Base-by-base conservation (phyloP, 2,888 invertebrate genomes). In the Caenorhabditis parvicauda region DNA sequence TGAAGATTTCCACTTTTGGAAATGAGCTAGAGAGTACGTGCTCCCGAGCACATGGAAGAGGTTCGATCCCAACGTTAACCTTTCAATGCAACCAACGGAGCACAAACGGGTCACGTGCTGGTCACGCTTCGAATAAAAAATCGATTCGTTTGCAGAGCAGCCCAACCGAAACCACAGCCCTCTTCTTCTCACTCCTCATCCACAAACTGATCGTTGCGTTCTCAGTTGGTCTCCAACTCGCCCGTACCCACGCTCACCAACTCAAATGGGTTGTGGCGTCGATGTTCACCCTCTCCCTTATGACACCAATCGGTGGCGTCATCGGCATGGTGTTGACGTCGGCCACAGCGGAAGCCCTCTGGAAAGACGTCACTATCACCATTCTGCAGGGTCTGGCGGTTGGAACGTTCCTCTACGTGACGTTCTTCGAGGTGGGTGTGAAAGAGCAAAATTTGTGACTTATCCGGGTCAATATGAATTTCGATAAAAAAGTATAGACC, bases 331-430 rank as follows among this genome's bases (percentile, higher is more conserved):
- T 62, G 19, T 64, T 79, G 14, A 55, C 70, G 35, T 51, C 60
- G 9, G 68, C 69, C 7, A 57, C 46, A 2, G 60, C 59, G n/a
- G 56, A 69, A 37, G 39, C 64, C 6, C 19, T 54, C n/a, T 58
- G 48, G 48, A 54, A 54, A 17, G 74, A 70, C 39, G 21, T 66
- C 24, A 54, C 70, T 25, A 58, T 80, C 9, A 64, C 74, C 1
- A 68, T 86, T 41, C 79, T 86, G 14, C 89, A 93, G 84, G 93
- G 92, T 4, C 83, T 94, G 54, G 93, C 94, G 0, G 89, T 90
- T 37, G 94, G 94, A 22, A 94, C 94, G 0, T 87, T 95, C 49
- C 84, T 94, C 3, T 94, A 93, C 83, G 92, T 94, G 21, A 91
- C 93, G 24, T 94, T 94, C 86, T 94, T 94, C 82, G 94, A 95